Percentiles rank a stretch among this genome's conserved stretches.
phyloP scores from a whole-genome alignment of 2,888 invertebrate species.

The Tetramorium bicarinatum region DNA sequence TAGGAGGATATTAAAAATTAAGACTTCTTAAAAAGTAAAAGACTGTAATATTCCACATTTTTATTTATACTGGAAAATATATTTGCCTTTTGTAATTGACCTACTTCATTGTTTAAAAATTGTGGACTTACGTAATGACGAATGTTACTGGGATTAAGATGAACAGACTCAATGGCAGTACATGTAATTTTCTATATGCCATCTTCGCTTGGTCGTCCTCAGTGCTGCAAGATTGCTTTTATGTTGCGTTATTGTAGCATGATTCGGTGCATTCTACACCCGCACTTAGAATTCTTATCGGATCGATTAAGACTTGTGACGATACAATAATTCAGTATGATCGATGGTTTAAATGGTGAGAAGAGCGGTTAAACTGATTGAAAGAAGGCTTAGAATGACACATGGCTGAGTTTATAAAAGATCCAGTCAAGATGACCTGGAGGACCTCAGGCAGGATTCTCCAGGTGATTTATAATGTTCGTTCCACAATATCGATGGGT shows the following conservation, averaged over 20 bases:
- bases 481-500: not conserved
- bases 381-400: slow-evolving; percentile 25
- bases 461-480: slow-evolving; percentile 13
- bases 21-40: slow-evolving; percentile 1
- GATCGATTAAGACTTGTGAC: slow-evolving; percentile 11
- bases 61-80: not conserved
- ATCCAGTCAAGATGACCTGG: not conserved
- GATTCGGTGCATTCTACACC: not conserved
- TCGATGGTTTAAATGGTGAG: slow-evolving; percentile 26
- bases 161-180: slow-evolving; percentile 84
- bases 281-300: slow-evolving; percentile 2
- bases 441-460: not conserved
- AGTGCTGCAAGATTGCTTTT: slow-evolving; percentile 51
- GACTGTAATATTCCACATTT: not conserved
- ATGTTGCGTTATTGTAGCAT: not conserved
- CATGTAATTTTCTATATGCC: slow-evolving; percentile 83
- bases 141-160: slow-evolving; percentile 85
- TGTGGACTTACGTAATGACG: slow-evolving; percentile 84
- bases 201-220: slow-evolving; percentile 68
- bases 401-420: slow-evolving; percentile 19
- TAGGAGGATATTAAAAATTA: not conserved
- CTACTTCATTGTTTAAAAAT: not conserved
- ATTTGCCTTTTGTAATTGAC: not conserved
- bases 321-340: slow-evolving; percentile 5
- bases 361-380: slow-evolving; percentile 14